A percentile compares a stretch with the other conserved stretches of the same genome.
These are phyloP conservation scores for Alcedo atthis DNA, from an alignment of 2,797 vertebrate species.

Conservation along the genomic window DNA sequence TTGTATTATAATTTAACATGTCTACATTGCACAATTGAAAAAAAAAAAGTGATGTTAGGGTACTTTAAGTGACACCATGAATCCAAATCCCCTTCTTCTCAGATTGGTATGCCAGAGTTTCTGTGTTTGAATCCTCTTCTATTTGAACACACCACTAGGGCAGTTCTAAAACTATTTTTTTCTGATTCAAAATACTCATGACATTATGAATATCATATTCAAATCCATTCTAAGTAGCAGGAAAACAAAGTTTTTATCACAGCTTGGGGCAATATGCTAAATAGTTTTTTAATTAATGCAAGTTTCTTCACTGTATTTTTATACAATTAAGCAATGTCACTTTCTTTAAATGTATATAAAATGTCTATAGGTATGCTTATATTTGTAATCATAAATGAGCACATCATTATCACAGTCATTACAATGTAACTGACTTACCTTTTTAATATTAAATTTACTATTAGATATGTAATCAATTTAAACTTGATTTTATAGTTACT, in stretches of 20 bases:
- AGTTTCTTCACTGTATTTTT: neutral
- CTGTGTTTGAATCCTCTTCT: neutral
- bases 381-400: neutral
- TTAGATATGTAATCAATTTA: neutral
- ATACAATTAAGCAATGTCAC: neutral
- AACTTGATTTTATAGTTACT: neutral
- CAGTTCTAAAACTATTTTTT: neutral
- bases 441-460: neutral
- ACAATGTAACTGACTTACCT: neutral
- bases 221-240: neutral
- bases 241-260: neutral
- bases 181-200: neutral
- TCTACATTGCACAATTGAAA: rapidly evolving
- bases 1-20: neutral
- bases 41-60: neutral
- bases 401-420: neutral
- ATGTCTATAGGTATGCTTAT: neutral
- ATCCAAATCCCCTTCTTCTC: neutral
- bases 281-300: neutral
- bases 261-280: neutral
- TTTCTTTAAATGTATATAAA: neutral
- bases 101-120: neutral
- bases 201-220: neutral
- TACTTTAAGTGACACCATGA: neutral
- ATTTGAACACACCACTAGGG: neutral